phyloP scores from a whole-genome alignment of 2,888 invertebrate genomes.

The Augochlorella aurata region DNA sequence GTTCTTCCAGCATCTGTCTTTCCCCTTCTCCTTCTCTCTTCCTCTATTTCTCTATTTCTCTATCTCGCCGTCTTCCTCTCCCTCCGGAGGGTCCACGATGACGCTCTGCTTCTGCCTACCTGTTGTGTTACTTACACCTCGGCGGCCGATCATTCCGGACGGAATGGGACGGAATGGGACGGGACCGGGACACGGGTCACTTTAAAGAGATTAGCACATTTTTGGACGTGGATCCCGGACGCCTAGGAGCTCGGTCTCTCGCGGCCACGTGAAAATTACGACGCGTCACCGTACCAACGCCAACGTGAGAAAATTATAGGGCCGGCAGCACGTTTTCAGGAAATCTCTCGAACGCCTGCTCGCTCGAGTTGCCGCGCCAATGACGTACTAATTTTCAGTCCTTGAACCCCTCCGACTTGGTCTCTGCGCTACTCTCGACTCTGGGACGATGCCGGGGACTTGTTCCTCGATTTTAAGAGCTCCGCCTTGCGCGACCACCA shows the following conservation, averaged over 20 bases:
- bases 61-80: slow-evolving; percentile 67
- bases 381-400: slow-evolving; percentile 35
- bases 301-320: slow-evolving; percentile 73
- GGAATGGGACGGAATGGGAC: too few relatives aligned
- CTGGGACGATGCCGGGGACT: not conserved
- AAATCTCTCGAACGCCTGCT: slow-evolving; percentile 19
- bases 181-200: slow-evolving; percentile 55
- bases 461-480: not conserved
- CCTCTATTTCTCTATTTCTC: not conserved
- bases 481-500: not conserved
- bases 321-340: slow-evolving; percentile 34
- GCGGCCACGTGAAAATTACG: slow-evolving; percentile 56
- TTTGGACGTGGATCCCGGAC: slow-evolving; percentile 56
- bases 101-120: slow-evolving; percentile 65
- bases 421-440: not conserved
- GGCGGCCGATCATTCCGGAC: slow-evolving; percentile 63
- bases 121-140: slow-evolving; percentile 71
- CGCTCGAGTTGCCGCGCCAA: not conserved
- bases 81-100: slow-evolving; percentile 55
- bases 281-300: slow-evolving; percentile 66
- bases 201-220: slow-evolving; percentile 76
- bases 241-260: slow-evolving; percentile 34
- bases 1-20: slow-evolving; percentile 66
- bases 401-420: not conserved
- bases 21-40: slow-evolving; percentile 35